phyloP scores from a whole-genome alignment of 2,797 vertebrate species.

The Esox masquinongy region DNA sequence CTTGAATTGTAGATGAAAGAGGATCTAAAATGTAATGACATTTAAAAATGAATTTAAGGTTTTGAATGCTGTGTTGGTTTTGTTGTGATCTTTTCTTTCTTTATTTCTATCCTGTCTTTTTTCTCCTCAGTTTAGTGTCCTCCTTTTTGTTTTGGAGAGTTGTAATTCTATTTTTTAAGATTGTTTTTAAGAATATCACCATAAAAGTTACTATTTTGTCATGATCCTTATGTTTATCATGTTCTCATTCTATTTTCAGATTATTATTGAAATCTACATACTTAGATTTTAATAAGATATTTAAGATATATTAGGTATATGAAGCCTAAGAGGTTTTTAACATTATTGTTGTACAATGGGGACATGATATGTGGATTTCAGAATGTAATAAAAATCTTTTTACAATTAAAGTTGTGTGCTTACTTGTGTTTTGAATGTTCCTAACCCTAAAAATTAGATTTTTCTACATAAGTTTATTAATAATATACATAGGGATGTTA shows the following conservation, averaged over 20 bases:
- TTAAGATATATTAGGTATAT: constrained; percentile 80
- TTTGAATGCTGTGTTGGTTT: constrained; percentile 74
- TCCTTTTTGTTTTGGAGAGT: constrained; percentile 82
- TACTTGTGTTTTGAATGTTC: neutral
- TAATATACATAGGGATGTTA: neutral
- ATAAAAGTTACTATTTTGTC: constrained; percentile 68
- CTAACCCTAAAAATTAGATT: neutral
- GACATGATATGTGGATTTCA: constrained; percentile 77
- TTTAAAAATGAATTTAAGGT: constrained; percentile 70
- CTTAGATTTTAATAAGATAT: constrained; percentile 80
- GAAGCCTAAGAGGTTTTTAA: constrained; percentile 59
- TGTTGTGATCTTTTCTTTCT: constrained; percentile 74
- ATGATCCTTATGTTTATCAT: constrained; percentile 70
- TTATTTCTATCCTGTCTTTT: constrained; percentile 64
- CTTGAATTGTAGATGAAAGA: constrained; percentile 69
- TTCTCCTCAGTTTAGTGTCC: constrained; percentile 60
- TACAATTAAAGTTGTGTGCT: constrained; percentile 49
- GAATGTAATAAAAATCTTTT: constrained; percentile 84
- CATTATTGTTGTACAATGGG: constrained; percentile 75
- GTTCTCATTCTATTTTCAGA: constrained; percentile 72
- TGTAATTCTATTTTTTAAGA: constrained; percentile 89
- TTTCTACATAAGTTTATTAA: neutral
- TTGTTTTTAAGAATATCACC: constrained; percentile 76
- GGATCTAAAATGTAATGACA: constrained; percentile 55
- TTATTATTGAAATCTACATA: constrained; percentile 74